Conservation (phyloP, 2,113 vertebrate genomes). For the Cercopithecus mona region DNA sequence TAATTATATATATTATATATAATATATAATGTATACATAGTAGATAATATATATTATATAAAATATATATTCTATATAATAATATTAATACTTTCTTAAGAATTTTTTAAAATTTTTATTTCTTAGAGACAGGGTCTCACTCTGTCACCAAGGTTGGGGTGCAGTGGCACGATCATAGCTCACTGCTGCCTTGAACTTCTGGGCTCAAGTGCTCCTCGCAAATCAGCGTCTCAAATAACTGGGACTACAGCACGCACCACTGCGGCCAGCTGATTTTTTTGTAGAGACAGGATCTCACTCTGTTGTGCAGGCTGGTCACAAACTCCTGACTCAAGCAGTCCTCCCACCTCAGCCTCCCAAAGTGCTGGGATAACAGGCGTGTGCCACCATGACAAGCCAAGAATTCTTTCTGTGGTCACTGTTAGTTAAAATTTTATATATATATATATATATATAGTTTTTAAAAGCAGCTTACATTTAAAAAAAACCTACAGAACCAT, state of each 20-base stretch:
- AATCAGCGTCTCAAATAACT: not conserved
- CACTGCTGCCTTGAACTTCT: too few species aligned
- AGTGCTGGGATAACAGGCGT: not conserved
- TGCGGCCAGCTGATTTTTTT: not conserved
- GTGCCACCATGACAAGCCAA: not conserved
- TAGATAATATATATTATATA: too few species aligned
- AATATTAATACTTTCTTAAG: too few species aligned
- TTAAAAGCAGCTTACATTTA: not conserved
- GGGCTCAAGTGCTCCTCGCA: too few species aligned
- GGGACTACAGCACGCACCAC: not conserved
- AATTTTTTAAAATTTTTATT: too few species aligned
- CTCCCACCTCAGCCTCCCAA: not conserved
- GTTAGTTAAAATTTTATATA: too few species aligned
- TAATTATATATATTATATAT: too few species aligned
- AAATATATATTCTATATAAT: too few species aligned
- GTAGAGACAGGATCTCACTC: not conserved
- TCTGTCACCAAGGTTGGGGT: not conserved
- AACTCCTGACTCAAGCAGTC: not conserved
- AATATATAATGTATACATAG: too few species aligned
- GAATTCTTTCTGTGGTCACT: too few species aligned
- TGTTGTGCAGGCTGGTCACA: not conserved
- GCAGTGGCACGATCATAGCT: not conserved
- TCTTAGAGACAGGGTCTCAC: too few species aligned
- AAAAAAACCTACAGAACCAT: too few species aligned
- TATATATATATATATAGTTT: not conserved